Conservation (phyloP, 1,140 invertebrate genomes). For the Achroia grisella region DNA sequence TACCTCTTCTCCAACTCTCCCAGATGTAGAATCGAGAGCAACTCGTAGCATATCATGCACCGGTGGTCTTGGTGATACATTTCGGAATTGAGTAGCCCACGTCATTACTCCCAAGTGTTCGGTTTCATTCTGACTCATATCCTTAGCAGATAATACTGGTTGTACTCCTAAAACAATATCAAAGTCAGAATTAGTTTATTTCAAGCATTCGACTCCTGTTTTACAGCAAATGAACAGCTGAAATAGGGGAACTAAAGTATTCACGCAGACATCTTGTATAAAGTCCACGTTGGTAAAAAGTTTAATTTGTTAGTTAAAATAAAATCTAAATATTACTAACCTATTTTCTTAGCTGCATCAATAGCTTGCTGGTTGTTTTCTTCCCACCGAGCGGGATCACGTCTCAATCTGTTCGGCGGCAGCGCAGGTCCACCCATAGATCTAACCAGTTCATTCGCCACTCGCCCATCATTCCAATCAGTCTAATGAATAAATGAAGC, state of each 20-base stretch:
- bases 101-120: slow-evolving; percentile 98
- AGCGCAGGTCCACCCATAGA: slow-evolving; percentile 90
- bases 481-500: slow-evolving; percentile 78
- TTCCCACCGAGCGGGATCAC: slow-evolving; percentile 85
- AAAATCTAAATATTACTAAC: slow-evolving; percentile 37
- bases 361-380: slow-evolving; percentile 85
- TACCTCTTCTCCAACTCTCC: slow-evolving; percentile 88
- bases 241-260: too few species aligned
- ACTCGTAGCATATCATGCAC: slow-evolving; percentile 86
- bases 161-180: slow-evolving; percentile 80
- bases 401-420: slow-evolving; percentile 83
- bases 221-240: too few species aligned
- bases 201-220: too few species aligned
- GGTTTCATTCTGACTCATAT: slow-evolving; percentile 94
- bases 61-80: slow-evolving; percentile 87
- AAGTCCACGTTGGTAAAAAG: too few species aligned
- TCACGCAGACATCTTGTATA: too few species aligned
- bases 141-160: slow-evolving; percentile 91
- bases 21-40: slow-evolving; percentile 84
- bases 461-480: slow-evolving; percentile 96
- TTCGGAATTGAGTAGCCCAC: slow-evolving; percentile 92
- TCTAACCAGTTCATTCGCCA: slow-evolving; percentile 89
- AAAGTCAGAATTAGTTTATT: too few species aligned
- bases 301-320: too few species aligned
- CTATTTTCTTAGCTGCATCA: slow-evolving; percentile 77